phyloP scores from a whole-genome alignment of 2,113 vertebrate genomes.

The Paradoxurus hermaphroditus region DNA sequence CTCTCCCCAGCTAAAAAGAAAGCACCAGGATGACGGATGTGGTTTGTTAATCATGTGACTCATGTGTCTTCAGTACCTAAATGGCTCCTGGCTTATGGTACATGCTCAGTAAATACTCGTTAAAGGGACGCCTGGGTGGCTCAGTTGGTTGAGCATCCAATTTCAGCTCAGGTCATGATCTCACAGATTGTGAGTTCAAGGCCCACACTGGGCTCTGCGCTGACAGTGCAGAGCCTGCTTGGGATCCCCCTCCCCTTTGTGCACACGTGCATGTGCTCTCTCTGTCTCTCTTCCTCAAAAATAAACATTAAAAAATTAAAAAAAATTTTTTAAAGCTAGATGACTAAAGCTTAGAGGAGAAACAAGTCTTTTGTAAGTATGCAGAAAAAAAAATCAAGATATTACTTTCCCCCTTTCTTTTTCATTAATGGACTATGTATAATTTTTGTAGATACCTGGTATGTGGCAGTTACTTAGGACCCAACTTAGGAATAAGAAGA shows the following conservation, averaged over 20 bases:
- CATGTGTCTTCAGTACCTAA: not conserved
- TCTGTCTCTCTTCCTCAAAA: no score
- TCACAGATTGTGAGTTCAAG: no score
- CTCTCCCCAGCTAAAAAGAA: not conserved
- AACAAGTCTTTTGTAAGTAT: not conserved
- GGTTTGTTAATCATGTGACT: not conserved
- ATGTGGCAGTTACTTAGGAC: not conserved
- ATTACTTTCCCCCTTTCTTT: not conserved
- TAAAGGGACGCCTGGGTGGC: not conserved
- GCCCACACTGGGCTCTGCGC: no score
- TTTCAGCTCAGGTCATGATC: no score
- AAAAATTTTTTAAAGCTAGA: not conserved
- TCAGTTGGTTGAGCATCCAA: no score
- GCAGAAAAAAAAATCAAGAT: not conserved
- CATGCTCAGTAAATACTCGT: not conserved
- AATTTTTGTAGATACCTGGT: not conserved
- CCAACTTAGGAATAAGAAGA: not conserved
- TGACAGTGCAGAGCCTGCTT: no score
- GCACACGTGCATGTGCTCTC: no score
- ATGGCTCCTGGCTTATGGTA: not conserved
- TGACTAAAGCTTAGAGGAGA: not conserved
- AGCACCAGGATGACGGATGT: not conserved
- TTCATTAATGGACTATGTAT: not conserved
- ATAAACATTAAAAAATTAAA: no score
- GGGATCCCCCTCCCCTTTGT: no score